Base-by-base conservation (phyloP, 2,888 invertebrate genomes). In the Elmis aenea region DNA sequence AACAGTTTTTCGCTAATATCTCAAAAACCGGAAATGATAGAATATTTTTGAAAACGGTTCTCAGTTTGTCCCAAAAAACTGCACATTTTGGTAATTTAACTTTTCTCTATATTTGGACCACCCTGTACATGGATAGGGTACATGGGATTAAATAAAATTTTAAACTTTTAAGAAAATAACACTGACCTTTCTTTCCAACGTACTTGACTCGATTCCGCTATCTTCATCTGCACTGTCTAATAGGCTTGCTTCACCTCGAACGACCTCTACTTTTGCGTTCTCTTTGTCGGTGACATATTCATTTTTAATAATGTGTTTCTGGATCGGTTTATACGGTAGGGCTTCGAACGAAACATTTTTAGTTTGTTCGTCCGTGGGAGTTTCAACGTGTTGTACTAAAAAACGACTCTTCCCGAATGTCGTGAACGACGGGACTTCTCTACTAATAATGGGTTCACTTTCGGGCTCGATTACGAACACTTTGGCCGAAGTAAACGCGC, bases 171-270 rank as follows among this genome's bases (percentile, higher is more conserved):
- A n/a, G n/a, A n/a, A n/a, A n/a, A n/a, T n/a, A n/a, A n/a, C n/a
- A n/a, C n/a, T n/a, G n/a, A n/a, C n/a, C n/a, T 60, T 63, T 27
- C 77, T 65, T 54, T 79, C 77, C 16, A 78, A 67, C 5, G 77
- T 76, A 58, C 77, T 77, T 50, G 78, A 78, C 57, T 79, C 79
- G 27, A 79, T 79, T 2, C 79, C 79, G 14, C 78, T 79, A 56
- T 79, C 79, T 49, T 79, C 79, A 52, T 79, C 79, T 1, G 77
- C 78, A 53, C 78, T 77, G 59, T 81, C 80, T 24, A 78, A 57
- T 16, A 77, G 69, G 24, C 77, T 76, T 1, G 77, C 79, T 53
- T 78, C 79, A 1, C 77, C 78, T 32, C 63, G 53, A 6, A 61
- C 62, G 13, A 51, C 45, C 42, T 58, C 57, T 18, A 59, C 46